phyloP scores from a whole-genome alignment of 2,113 vertebrate genomes.

The Castor canadensis region DNA sequence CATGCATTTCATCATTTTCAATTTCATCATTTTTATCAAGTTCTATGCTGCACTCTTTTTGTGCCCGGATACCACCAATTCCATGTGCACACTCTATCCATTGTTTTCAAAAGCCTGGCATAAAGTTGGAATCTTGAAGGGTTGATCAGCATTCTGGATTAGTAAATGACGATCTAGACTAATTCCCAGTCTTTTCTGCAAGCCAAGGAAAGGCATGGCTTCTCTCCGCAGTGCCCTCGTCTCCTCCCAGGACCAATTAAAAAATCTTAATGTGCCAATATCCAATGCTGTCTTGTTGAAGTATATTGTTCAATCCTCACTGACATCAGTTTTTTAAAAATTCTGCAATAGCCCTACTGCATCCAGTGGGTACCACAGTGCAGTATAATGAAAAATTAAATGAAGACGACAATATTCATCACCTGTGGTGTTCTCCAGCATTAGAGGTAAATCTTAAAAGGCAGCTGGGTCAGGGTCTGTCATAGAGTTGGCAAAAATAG shows the following conservation, averaged over 20 bases:
- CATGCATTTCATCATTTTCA: conserved; percentile 84
- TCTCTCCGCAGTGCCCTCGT: too few species aligned
- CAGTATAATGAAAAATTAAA: too few species aligned
- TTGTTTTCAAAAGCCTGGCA: conserved; percentile 96
- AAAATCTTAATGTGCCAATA: not conserved
- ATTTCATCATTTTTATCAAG: too few species aligned
- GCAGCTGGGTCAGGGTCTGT: not conserved
- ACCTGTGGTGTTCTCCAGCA: not conserved
- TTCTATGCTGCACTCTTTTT: conserved; percentile 91
- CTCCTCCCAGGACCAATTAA: too few species aligned
- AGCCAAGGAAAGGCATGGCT: conserved; percentile 92
- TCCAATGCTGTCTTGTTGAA: not conserved
- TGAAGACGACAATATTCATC: not conserved
- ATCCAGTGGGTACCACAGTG: too few species aligned
- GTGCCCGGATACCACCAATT: conserved; percentile 90
- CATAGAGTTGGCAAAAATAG: not conserved
- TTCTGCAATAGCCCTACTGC: not conserved
- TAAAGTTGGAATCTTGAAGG: conserved; percentile 68
- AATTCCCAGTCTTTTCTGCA: conserved; percentile 89
- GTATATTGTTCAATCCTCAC: not conserved
- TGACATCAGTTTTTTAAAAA: not conserved
- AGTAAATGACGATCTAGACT: conserved; percentile 88
- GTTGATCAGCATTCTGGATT: conserved; percentile 88
- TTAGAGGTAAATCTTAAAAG: not conserved
- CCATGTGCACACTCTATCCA: conserved; percentile 93